Conservation (phyloP, 2,797 vertebrate species). For the Apogon hyalosoma region DNA sequence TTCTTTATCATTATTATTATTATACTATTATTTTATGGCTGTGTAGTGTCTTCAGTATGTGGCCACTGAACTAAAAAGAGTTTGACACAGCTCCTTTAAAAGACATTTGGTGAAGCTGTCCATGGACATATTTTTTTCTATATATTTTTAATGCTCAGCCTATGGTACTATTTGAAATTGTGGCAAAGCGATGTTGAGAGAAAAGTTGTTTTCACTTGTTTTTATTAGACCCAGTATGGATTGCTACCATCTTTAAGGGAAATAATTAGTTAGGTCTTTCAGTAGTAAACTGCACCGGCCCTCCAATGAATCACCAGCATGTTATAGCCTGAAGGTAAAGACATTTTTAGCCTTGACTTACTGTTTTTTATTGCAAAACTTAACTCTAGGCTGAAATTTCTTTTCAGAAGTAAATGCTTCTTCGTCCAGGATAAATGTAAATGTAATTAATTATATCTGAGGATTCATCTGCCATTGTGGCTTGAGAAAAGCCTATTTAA, state of each 20-base stretch:
- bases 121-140: too few species aligned
- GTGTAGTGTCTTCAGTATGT: too few species aligned
- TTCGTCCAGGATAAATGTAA: not conserved
- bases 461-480: slow-evolving; percentile 17
- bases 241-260: slow-evolving; percentile 38
- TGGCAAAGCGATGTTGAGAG: not conserved
- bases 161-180: not conserved
- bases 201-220: slow-evolving; percentile 55
- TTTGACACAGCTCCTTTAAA: too few species aligned
- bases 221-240: slow-evolving; percentile 28
- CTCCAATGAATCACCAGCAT: slow-evolving; percentile 64
- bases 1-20: too few species aligned
- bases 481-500: slow-evolving; percentile 40
- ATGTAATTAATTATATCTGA: not conserved
- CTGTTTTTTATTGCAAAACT: slow-evolving; percentile 21
- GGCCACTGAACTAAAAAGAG: too few species aligned
- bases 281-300: slow-evolving; percentile 47
- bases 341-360: slow-evolving; percentile 3
- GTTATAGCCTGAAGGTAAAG: slow-evolving; percentile 55
- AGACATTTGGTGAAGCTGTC: too few species aligned
- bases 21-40: too few species aligned
- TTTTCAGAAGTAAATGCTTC: not conserved
- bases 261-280: slow-evolving; percentile 50
- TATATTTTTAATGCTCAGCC: too few species aligned
- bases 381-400: not conserved